A percentile compares a stretch with the other conserved stretches of the same genome.
Conservation (phyloP, 2,888 invertebrate species). For the Epiblema foenella region DNA sequence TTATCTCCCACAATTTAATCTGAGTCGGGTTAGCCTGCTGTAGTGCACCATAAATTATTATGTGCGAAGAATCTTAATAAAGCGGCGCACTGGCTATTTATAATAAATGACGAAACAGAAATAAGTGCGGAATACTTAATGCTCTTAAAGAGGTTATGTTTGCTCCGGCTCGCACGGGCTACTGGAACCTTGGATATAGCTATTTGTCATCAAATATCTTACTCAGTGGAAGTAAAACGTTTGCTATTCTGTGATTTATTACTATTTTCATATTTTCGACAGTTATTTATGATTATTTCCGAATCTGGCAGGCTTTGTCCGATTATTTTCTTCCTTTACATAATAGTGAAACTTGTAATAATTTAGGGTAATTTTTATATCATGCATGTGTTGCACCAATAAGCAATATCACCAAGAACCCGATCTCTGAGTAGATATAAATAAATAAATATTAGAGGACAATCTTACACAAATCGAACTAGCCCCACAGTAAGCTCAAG, state of each 20-base stretch:
- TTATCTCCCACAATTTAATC: constrained; percentile 70
- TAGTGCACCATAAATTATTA: constrained; percentile 69
- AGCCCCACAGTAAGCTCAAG: too few relatives aligned
- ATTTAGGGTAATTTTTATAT: too few relatives aligned
- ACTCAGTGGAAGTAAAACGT: not conserved
- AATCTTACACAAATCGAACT: too few relatives aligned
- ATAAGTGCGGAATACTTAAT: constrained; percentile 77
- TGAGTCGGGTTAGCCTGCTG: constrained; percentile 61
- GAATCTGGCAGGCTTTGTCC: not conserved
- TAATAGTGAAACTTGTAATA: too few relatives aligned
- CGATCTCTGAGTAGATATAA: too few relatives aligned
- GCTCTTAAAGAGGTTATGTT: constrained; percentile 56
- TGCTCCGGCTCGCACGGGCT: constrained; percentile 47
- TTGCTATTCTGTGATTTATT: not conserved
- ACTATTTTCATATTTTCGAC: not conserved
- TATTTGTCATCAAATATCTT: constrained; percentile 5
- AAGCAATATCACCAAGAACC: too few relatives aligned
- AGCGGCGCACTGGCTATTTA: constrained; percentile 71
- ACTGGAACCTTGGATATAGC: constrained; percentile 12
- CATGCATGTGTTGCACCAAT: too few relatives aligned
- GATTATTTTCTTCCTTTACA: not conserved
- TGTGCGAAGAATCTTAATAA: constrained; percentile 79
- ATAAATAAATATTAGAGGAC: too few relatives aligned
- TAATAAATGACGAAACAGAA: constrained; percentile 80
- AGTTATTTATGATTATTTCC: not conserved